A percentile compares a stretch with the other conserved stretches of the same genome.
Conservation (phyloP, 2,888 invertebrate species). For the Stenurella melanura region DNA sequence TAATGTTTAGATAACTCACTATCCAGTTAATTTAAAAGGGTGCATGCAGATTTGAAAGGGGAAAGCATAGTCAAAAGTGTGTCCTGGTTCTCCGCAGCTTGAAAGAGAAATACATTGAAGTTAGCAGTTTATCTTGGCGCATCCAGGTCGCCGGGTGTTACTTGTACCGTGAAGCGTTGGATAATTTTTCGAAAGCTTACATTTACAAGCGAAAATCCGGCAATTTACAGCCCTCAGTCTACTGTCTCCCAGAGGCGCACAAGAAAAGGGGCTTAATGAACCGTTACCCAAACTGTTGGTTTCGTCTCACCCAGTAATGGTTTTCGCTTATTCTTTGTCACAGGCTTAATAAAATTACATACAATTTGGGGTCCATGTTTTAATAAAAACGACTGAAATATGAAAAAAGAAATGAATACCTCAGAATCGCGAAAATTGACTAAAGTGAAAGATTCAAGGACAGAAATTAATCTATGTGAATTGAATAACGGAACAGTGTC, state of each 20-base stretch:
- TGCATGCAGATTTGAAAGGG: conserved; percentile 23
- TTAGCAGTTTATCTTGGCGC: conserved; percentile 56
- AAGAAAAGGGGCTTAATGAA: conserved; percentile 24
- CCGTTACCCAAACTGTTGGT: conserved; percentile 12
- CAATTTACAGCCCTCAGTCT: conserved; percentile 56
- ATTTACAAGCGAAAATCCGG: conserved; percentile 65
- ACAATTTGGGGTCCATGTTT: conserved; percentile 25
- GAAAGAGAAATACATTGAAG: conserved; percentile 33
- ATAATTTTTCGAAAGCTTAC: conserved; percentile 66
- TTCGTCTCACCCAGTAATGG: conserved; percentile 17
- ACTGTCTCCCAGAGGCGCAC: conserved; percentile 26
- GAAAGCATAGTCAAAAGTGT: conserved; percentile 32
- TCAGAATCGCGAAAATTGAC: neutral
- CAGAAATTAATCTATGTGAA: neutral
- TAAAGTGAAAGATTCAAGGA: neutral
- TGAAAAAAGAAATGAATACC: too few species aligned
- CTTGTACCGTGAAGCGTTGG: conserved; percentile 62
- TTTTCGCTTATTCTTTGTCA: conserved; percentile 30
- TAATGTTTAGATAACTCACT: conserved; percentile 33
- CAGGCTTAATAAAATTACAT: conserved; percentile 29
- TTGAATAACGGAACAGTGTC: too few species aligned
- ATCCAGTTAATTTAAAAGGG: conserved; percentile 39
- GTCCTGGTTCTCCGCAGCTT: conserved; percentile 29
- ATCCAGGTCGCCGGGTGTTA: conserved; percentile 61
- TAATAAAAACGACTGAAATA: neutral